Base-by-base conservation (phyloP, 2,113 vertebrate genomes). In the Callospermophilus lateralis region DNA sequence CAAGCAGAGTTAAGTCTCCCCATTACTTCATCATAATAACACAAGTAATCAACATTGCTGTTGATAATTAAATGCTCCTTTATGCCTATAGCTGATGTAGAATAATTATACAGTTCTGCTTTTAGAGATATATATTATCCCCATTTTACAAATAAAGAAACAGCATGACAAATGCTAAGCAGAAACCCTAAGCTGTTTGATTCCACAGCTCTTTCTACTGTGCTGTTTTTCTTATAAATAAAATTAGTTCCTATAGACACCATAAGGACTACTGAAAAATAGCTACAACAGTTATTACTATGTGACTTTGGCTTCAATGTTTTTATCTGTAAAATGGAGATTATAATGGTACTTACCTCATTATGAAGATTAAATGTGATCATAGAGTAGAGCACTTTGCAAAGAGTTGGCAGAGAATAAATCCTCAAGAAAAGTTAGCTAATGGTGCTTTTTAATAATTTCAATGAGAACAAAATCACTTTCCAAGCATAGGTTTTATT, bases 401-500 rank as follows among this genome's bases (percentile, higher is more conserved):
- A 81, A 15, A 93, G 83, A n/a, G 39, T 80, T 86, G 72, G 74
- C 83, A 94, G 88, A 85, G 48, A 73, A 79, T 72, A 53, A 84
- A 93, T 76, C 45, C 63, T 85, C 55, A 80, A 86, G 55, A 86
- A 90, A 94, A 93, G 88, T 91, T 96, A 91, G 53, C 65, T 86
- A 91, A 88, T 39, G 83, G 90, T 80, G 42, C 42, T 91, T 93
- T 89, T 61, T 48, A 80, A 80, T 72, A 89, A 67, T 45, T 93
- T 93, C 42, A 70, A 26, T 55, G 77, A 93, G 63, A 79, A 72
- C 37, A 80, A 79, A 92, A 92, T 86, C 92, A 90, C 90, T 91
- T 70, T 92, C 84, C 37, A 84, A 93, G 70, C 37, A 61, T 58
- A 87, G 55, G 13, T 80, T 95, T 95, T 94, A 97, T 93, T 95